Percentiles rank a stretch among this genome's conserved stretches.
Evolutionary conservation across 2,113 vertebrate genomes (phyloP).

Genomic region (Ardeotis arabs): DNA sequence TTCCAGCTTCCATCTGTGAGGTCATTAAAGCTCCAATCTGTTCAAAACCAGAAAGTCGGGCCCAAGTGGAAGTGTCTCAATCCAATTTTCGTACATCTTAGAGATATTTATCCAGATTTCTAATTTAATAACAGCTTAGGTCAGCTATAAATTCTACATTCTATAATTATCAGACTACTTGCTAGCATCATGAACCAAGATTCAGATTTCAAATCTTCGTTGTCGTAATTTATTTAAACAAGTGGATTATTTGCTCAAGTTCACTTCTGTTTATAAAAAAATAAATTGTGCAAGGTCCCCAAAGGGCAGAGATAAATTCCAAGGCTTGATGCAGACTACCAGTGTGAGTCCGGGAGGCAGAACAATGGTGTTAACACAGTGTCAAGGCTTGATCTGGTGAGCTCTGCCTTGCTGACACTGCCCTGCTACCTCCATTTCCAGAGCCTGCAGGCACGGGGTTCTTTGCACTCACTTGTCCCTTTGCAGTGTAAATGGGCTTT

Average conservation of each 20-base stretch:
- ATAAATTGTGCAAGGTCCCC: not conserved
- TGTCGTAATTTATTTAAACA: accelerated
- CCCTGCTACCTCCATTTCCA: not conserved
- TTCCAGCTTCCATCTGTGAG: conserved; percentile 52
- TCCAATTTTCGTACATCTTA: not conserved
- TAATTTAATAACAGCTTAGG: not conserved
- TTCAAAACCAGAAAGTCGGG: conserved; percentile 5
- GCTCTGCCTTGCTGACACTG: not conserved
- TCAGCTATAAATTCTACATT: not conserved
- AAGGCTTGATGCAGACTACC: not conserved
- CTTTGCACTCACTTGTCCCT: not conserved
- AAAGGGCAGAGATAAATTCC: not conserved
- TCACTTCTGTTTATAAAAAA: not conserved
- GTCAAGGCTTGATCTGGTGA: not conserved
- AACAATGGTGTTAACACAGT: not conserved
- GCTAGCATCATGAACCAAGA: not conserved
- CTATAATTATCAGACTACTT: not conserved
- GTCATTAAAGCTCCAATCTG: conserved; percentile 49
- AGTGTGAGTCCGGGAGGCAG: not conserved
- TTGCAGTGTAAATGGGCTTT: accelerated
- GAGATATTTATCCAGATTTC: not conserved
- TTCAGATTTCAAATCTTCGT: not conserved
- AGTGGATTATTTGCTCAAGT: not conserved
- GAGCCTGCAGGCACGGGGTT: not conserved
- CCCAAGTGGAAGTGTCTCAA: not conserved